Conservation (phyloP, 1,140 invertebrate genomes). For the Anoplophora glabripennis region DNA sequence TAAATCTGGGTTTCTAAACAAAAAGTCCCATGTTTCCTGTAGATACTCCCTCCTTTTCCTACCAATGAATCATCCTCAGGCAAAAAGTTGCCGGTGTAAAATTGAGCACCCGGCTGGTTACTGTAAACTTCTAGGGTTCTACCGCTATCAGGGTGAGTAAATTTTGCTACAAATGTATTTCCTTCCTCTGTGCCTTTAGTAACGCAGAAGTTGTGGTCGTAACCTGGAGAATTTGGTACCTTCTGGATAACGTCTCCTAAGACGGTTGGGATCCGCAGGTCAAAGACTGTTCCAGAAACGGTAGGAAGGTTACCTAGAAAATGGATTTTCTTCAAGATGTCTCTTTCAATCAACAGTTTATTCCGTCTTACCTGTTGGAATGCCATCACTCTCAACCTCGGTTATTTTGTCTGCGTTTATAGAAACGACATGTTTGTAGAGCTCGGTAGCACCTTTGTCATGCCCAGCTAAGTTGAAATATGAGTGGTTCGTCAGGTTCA, state of each 20-base stretch:
- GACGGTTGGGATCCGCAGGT: constrained; percentile 61
- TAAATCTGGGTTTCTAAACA: constrained; percentile 91
- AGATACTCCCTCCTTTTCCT: constrained; percentile 69
- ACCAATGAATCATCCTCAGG: constrained; percentile 48
- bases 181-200: constrained; percentile 29
- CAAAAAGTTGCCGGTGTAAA: constrained; percentile 82
- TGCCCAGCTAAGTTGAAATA: constrained; percentile 94
- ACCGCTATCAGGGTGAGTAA: constrained; percentile 67
- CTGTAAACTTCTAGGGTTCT: constrained; percentile 73
- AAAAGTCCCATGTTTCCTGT: constrained; percentile 77
- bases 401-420: constrained; percentile 78
- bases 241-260: constrained; percentile 53
- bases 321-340: background rate
- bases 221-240: constrained; percentile 56
- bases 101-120: constrained; percentile 86
- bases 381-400: constrained; percentile 67
- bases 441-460: constrained; percentile 52
- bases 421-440: constrained; percentile 71
- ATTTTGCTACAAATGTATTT: constrained; percentile 49
- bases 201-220: constrained; percentile 70
- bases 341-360: no score
- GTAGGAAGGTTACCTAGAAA: constrained; percentile 36
- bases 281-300: constrained; percentile 48
- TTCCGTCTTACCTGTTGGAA: constrained; percentile 82
- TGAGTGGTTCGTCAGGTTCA: constrained; percentile 90